Conservation (phyloP, 2,113 vertebrate genomes). For the rat (Rattus norvegicus) region DNA sequence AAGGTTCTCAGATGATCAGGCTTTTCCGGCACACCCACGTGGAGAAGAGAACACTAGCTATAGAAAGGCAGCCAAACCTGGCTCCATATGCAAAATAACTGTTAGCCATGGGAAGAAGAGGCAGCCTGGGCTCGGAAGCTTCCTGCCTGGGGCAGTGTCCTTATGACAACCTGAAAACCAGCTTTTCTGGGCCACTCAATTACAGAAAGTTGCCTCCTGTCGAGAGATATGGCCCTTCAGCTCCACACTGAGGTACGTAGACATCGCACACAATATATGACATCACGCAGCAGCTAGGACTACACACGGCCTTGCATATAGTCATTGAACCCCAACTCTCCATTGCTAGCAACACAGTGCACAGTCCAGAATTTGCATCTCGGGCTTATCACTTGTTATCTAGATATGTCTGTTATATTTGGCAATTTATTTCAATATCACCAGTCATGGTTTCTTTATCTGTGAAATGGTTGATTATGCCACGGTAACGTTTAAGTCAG, state of each 20-base stretch:
- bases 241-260: not conserved
- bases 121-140: no score
- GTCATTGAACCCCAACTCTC: not conserved
- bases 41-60: constrained; percentile 20
- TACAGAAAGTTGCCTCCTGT: not conserved
- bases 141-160: not conserved
- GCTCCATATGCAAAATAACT: not conserved
- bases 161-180: not conserved
- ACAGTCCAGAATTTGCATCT: not conserved
- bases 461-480: not conserved
- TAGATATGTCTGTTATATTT: not conserved
- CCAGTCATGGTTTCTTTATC: not conserved
- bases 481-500: not conserved
- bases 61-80: not conserved
- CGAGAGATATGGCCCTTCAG: not conserved
- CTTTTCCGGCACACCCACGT: constrained; percentile 50
- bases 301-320: not conserved
- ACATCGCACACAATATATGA: not conserved
- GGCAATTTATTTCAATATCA: not conserved
- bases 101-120: not conserved
- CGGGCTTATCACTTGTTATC: not conserved
- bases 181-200: not conserved
- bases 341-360: fast-evolving
- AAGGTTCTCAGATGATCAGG: constrained; percentile 58
- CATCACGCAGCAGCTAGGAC: not conserved